Conservation (phyloP, 2,888 invertebrate species). For the Lasioglossum lativentre region DNA sequence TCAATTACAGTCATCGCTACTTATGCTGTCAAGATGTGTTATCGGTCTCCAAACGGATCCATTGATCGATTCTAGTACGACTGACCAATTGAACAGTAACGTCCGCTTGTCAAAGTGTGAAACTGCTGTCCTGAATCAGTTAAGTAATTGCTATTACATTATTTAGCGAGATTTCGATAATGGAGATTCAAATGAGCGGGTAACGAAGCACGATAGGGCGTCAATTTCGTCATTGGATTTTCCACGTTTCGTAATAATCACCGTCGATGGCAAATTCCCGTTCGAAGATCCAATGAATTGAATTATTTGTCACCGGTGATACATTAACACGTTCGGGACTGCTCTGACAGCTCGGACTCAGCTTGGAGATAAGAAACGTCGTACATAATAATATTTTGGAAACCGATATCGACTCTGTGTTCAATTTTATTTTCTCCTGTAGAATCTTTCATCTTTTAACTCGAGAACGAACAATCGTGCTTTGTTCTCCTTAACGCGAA, state of each 20-base stretch:
- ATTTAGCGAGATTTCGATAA: constrained; percentile 70
- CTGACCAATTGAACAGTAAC: constrained; percentile 40
- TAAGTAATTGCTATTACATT: constrained; percentile 75
- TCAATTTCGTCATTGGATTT: constrained; percentile 56
- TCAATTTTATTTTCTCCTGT: not conserved
- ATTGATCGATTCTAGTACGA: constrained; percentile 32
- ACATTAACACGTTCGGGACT: not conserved
- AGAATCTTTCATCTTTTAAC: not conserved
- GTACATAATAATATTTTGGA: not conserved
- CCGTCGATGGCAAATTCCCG: constrained; percentile 17
- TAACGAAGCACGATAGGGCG: constrained; percentile 63
- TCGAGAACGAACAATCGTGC: not conserved
- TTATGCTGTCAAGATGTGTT: not conserved
- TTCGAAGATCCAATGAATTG: constrained; percentile 33
- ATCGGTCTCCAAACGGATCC: constrained; percentile 8
- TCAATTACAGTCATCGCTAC: not conserved
- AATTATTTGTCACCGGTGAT: constrained; percentile 3
- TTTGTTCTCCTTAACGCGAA: not conserved
- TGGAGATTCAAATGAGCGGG: constrained; percentile 55
- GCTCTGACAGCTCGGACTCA: not conserved
- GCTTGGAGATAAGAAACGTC: not conserved
- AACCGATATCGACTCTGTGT: not conserved
- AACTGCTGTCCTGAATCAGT: constrained; percentile 64
- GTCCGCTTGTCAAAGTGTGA: constrained; percentile 34
- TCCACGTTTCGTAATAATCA: constrained; percentile 52